phyloP scores from a whole-genome alignment of 1,140 invertebrate genomes.

The Argopecten irradians region DNA sequence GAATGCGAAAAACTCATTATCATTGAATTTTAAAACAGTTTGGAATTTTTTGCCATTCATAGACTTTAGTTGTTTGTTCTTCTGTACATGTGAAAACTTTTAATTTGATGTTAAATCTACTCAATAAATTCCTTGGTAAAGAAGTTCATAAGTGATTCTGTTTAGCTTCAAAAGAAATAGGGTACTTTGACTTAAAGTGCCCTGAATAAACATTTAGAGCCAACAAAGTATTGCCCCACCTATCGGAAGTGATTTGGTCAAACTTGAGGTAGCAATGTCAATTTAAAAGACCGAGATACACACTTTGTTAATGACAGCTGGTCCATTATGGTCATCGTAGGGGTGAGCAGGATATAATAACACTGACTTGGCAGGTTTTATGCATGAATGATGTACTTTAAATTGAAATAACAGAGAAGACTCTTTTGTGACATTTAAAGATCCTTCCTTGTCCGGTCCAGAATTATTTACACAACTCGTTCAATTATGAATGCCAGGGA shows the following conservation, averaged over 20 bases:
- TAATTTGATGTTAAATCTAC: too few species aligned
- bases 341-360: not conserved
- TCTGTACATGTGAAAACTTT: too few species aligned
- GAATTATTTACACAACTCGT: not conserved
- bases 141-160: not conserved
- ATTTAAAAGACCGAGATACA: not conserved
- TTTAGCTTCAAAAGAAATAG: slow-evolving; percentile 1
- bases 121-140: not conserved
- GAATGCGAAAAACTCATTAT: not conserved
- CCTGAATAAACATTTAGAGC: not conserved
- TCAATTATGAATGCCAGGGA: not conserved
- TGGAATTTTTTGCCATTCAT: too few species aligned
- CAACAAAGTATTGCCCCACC: not conserved
- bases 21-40: too few species aligned
- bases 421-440: not conserved
- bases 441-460: not conserved
- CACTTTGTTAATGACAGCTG: not conserved
- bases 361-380: not conserved
- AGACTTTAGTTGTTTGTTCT: too few species aligned
- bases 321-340: not conserved
- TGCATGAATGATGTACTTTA: not conserved
- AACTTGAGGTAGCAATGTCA: not conserved
- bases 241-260: not conserved
- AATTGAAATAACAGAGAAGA: not conserved
- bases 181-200: not conserved